Evolutionary conservation across 30 jellyfish, hydroid and myxozoan species (phyloP).

Genomic region (Turritopsis dohrnii): DNA sequence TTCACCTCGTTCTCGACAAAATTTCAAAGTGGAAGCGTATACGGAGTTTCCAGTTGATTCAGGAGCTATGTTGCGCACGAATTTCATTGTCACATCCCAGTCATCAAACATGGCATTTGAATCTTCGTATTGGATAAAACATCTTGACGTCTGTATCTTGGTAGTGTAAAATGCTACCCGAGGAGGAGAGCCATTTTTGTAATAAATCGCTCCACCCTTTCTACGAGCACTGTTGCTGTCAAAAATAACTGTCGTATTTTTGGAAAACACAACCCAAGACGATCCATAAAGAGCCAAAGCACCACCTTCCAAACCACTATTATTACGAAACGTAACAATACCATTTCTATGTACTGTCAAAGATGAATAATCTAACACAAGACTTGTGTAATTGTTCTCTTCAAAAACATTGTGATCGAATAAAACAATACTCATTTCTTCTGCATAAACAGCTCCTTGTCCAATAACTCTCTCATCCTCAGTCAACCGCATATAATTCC

Average conservation of each 20-base stretch:
- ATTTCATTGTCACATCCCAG: constrained; percentile 48
- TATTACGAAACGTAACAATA: constrained; percentile 29
- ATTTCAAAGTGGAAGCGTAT: constrained; percentile 59
- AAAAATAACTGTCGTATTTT: constrained; percentile 28
- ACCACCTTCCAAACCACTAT: constrained; percentile 70
- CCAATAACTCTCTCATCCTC: constrained; percentile 77
- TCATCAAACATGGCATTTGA: constrained; percentile 28
- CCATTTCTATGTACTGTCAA: constrained; percentile 11
- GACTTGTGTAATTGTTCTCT: constrained; percentile 46
- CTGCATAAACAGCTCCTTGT: constrained; percentile 83
- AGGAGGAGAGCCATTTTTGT: constrained; percentile 45
- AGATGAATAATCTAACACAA: constrained; percentile 56
- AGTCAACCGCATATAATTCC: constrained; percentile 34
- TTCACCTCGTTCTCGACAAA: constrained; percentile 53
- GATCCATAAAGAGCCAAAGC: constrained; percentile 66
- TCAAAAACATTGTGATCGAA: constrained; percentile 18
- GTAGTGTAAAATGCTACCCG: constrained; percentile 67
- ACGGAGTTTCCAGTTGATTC: constrained; percentile 64
- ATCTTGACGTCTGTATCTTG: constrained; percentile 31
- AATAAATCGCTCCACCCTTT: constrained; percentile 75
- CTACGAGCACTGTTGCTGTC: constrained; percentile 34
- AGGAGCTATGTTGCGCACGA: constrained; percentile 71
- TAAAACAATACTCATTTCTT: constrained; percentile 30
- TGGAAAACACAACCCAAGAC: constrained; percentile 41
- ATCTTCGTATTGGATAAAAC: constrained; percentile 55